Evolutionary conservation across 2,113 vertebrate species (phyloP), one percentile per base, ranked within the genome.

Genomic region (Tachysurus fulvidraco): DNA sequence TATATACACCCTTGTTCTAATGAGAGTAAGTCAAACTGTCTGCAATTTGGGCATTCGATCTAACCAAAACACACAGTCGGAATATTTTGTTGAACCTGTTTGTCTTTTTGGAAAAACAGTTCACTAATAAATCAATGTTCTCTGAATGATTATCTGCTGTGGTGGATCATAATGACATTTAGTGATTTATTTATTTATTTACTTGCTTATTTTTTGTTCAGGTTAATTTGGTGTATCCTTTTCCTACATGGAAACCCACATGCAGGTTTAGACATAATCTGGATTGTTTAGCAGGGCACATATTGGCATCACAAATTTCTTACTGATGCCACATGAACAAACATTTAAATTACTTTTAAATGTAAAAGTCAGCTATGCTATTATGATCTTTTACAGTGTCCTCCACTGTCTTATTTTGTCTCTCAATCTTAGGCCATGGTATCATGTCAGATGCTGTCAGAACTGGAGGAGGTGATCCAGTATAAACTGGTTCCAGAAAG

Each of bases 381-480:
- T 69, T 23, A 62, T 44, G 3, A 36, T 60, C 41, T 50, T 25
- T 78, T 55, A 44, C 30, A 0, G 0, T 60, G 9, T 36, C 21
- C 16, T 59, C 59, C 7, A 78, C 2, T 2, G 50, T 46, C 1
- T 55, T 46, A 0, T n/a, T 14, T 11, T 60, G 50, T 21, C 30
- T n/a, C 60, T 50, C 3, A 55, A 85, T 89, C 44, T 85, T 87
- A 99, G 98, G 98, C 98, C 83, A 99, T 99, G 98, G 98, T 99
- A 13, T 99, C 98, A 83, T 99, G 98, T 94, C 97, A 99, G 93
- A 99, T 99, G 98, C 95, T 99, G 78, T 99, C 98, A 0, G 98
- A 99, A 92, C 95, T 99, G 87, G 98, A 99, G 93, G 98, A 99
- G 92, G 98, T 99, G 57, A 99, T 99, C 94, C 98, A 99, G 95